A percentile compares a stretch with the other conserved stretches of the same genome.
Conservation (phyloP, 2,888 invertebrate genomes). For the Escarpia spicata region DNA sequence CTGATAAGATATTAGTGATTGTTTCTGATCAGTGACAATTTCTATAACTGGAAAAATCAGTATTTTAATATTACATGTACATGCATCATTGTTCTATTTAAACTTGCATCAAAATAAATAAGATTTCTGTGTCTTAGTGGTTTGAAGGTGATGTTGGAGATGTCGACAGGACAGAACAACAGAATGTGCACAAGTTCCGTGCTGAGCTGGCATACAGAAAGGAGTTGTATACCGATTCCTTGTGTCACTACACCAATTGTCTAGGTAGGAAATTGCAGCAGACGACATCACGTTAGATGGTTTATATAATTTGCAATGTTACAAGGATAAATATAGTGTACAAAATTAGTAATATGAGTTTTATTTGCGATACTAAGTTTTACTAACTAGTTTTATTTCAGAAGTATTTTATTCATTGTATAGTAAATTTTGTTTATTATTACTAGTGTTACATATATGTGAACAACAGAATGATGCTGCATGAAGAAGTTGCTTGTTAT, state of each 20-base stretch:
- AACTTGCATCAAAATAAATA: background rate
- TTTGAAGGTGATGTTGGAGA: background rate
- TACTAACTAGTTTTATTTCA: background rate
- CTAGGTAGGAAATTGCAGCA: background rate
- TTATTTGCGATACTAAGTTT: background rate
- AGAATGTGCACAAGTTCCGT: background rate
- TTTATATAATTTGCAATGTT: background rate
- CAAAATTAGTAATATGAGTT: background rate
- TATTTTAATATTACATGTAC: background rate
- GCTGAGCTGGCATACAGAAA: constrained; percentile 12
- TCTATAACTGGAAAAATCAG: background rate
- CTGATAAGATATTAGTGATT: too few relatives aligned
- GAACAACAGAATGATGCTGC: too few relatives aligned
- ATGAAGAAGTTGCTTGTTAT: too few relatives aligned
- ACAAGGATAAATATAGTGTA: background rate
- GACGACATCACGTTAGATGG: background rate
- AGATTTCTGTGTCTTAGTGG: background rate
- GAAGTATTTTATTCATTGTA: background rate
- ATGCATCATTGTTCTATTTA: background rate
- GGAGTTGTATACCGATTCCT: background rate
- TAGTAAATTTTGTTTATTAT: background rate
- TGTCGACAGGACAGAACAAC: background rate
- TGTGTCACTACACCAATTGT: background rate
- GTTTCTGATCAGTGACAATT: background rate
- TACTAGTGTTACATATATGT: too few relatives aligned